Percentiles rank a stretch among this genome's conserved stretches.
Conservation (phyloP, 2,888 invertebrate species). For the Amblyjoppa fuscipennis region DNA sequence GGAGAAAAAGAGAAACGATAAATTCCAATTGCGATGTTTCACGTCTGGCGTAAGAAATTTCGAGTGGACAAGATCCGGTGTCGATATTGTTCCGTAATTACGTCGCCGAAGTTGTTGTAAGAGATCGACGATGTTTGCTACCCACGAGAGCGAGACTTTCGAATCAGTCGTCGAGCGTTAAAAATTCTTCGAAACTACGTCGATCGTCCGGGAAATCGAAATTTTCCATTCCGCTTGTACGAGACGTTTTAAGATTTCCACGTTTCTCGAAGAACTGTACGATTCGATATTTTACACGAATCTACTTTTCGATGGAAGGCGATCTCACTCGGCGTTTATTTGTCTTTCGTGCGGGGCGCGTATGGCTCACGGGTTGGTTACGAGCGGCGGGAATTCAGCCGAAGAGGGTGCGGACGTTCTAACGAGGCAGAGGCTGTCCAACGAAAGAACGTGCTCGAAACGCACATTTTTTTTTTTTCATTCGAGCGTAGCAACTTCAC, state of each 20-base stretch:
- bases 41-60: background rate
- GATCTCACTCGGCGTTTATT: slow-evolving; percentile 29
- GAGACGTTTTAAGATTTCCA: background rate
- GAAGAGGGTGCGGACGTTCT: slow-evolving; percentile 38
- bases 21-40: too few species aligned
- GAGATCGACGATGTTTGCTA: background rate
- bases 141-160: background rate
- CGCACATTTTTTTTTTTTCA: slow-evolving; percentile 15
- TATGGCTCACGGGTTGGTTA: slow-evolving; percentile 8
- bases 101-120: background rate
- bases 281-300: background rate
- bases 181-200: slow-evolving; percentile 14
- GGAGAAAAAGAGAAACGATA: too few species aligned
- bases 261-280: background rate
- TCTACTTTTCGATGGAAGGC: background rate
- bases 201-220: background rate
- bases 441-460: slow-evolving; percentile 26
- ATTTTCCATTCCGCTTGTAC: background rate
- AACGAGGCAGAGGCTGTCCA: slow-evolving; percentile 20
- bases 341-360: slow-evolving; percentile 30
- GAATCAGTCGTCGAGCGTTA: slow-evolving; percentile 23
- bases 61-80: background rate
- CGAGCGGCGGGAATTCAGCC: slow-evolving; percentile 13
- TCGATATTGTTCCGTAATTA: background rate
- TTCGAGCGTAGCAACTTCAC: background rate